These are phyloP conservation scores for Acridotheres tristis DNA, from an alignment of 2,797 vertebrate species.

Conservation along the genomic window DNA sequence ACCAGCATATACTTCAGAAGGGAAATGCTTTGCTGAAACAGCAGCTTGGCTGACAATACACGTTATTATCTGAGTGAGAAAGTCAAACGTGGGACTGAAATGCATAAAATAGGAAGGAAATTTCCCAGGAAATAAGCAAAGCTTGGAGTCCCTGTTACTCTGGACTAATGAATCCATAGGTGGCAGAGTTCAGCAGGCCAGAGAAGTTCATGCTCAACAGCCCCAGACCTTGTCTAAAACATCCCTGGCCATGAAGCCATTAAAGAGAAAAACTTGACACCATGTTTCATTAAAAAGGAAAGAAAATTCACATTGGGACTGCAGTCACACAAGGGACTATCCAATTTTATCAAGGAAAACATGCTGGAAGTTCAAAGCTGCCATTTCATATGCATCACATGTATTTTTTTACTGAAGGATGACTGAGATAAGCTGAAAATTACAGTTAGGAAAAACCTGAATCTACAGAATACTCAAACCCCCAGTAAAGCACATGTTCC, in stretches of 20 bases:
- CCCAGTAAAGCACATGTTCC: background rate
- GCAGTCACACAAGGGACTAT: background rate
- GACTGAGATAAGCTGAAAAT: background rate
- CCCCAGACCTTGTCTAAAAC: background rate
- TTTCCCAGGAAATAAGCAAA: background rate
- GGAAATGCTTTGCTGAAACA: background rate
- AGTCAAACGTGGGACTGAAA: background rate
- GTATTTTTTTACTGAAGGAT: background rate
- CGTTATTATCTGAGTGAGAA: background rate
- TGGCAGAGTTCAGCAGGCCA: background rate
- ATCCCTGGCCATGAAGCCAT: background rate
- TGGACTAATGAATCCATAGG: background rate
- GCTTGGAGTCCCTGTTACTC: background rate
- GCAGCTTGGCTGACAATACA: background rate
- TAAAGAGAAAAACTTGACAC: background rate
- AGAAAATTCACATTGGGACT: background rate
- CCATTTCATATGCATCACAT: background rate
- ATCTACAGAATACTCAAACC: background rate
- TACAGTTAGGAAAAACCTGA: background rate
- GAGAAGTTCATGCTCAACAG: background rate
- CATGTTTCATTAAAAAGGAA: background rate
- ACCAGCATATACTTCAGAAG: background rate
- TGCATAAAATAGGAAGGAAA: background rate
- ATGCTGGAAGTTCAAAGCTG: background rate
- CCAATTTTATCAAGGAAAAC: background rate